Evolutionary conservation across 2,797 vertebrate genomes (phyloP).

Genomic region (Characodon lateralis): DNA sequence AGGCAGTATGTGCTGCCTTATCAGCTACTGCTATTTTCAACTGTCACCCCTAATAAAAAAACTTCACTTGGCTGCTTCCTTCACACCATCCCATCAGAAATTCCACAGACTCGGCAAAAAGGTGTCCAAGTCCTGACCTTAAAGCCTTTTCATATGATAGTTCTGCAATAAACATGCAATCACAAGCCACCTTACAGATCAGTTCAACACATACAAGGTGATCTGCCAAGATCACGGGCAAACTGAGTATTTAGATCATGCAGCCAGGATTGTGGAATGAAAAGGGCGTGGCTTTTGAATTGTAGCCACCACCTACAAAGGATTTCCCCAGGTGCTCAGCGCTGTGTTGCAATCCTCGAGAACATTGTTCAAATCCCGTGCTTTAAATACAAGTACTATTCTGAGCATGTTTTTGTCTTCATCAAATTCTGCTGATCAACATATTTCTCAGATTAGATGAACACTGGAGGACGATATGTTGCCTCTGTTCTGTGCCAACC

Average conservation of each 20-base stretch:
- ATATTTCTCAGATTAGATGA: neutral
- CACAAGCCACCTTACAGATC: neutral
- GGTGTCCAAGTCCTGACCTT: neutral
- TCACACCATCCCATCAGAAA: neutral
- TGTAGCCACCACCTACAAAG: neutral
- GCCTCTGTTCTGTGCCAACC: neutral
- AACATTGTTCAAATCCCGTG: neutral
- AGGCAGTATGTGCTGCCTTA: too few species aligned
- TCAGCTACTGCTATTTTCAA: neutral
- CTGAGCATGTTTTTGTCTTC: neutral
- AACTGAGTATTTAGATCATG: neutral
- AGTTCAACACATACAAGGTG: neutral
- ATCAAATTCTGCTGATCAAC: neutral
- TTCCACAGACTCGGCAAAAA: neutral
- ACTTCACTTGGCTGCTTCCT: neutral
- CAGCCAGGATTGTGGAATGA: neutral
- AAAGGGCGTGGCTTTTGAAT: neutral
- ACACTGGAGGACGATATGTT: neutral
- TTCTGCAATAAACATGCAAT: neutral
- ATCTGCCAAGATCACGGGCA: neutral
- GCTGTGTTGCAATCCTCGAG: neutral
- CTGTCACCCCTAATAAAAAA: neutral
- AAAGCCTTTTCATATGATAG: neutral
- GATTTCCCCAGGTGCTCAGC: neutral
- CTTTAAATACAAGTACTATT: neutral